Base-by-base conservation (phyloP, 1,140 invertebrate genomes). In the Cotesia typhae region DNA sequence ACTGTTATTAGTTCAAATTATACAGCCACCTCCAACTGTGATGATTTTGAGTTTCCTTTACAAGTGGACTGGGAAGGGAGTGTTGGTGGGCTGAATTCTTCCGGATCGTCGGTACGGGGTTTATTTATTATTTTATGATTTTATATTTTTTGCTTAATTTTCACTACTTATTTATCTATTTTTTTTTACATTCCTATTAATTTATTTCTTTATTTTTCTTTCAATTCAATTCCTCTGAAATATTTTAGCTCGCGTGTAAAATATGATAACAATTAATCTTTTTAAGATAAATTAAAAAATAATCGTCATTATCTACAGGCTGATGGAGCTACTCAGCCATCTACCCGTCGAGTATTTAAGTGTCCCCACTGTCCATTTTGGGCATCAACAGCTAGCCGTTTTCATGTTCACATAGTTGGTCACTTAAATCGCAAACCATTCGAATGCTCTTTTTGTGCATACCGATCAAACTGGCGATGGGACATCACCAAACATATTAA, bases 401-500 rank as follows among this genome's bases (percentile, higher is more conserved):
- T 96, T 85, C 95, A 96, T 83, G 94, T 96, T 17, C 95, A 96
- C 85, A 95, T 96, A 76, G 95, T 96, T 20, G 95, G 95, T 17
- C 95, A 96, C 87, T 88, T 95, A 72, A 96, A 96, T 84, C 94
- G 94, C 82, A 96, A 96, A 82, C 96, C 96, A 4, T 98, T 97
- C 83, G 95, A 96, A 86, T 98, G 97, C 88, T 98, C 96, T 3
- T 88, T 95, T 3, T 98, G 97, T 87, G 91, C 93, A 28, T 96
- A 97, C 81, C 92, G 95, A 74, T 97, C 95, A 28, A 97, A 97
- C 85, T 97, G 95, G 95, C 90, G 95, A 74, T 97, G 95, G 95
- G 95, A 97, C 86, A 96, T 98, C 72, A 96, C 95, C 55, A 98
- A 98, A 87, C 96, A 98, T 84, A 97, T 98, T 70, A 93, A 94